Conservation (phyloP, 1,140 invertebrate genomes). For the Eriocheir sinensis region DNA sequence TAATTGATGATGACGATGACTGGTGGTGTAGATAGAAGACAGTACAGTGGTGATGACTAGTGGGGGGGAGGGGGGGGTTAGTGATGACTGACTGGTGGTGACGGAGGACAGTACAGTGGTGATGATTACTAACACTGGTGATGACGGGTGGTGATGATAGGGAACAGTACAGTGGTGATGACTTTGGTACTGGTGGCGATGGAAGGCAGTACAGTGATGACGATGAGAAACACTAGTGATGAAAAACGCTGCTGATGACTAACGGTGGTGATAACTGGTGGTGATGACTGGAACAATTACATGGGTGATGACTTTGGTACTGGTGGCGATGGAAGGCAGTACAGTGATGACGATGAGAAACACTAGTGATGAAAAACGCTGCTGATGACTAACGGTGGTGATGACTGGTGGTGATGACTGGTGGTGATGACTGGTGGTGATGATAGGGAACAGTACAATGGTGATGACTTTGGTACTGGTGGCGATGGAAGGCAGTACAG, state of each 20-base stretch:
- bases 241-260: not conserved
- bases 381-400: no score
- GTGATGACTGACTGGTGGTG: not conserved
- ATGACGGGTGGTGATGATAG: not conserved
- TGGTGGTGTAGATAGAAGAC: not conserved
- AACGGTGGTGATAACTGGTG: no score
- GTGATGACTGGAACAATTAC: not conserved
- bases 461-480: no score
- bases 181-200: no score
- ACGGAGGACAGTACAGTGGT: not conserved
- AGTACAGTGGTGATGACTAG: not conserved
- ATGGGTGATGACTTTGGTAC: no score
- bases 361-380: not conserved
- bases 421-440: constrained; percentile 37
- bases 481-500: no score
- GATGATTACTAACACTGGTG: not conserved
- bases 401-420: not conserved
- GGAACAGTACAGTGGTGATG: not conserved
- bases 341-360: no score
- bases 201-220: no score
- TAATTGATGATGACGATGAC: not conserved
- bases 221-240: not conserved
- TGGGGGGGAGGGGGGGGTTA: not conserved
- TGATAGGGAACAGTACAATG: no score
- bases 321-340: no score